Base-by-base conservation (phyloP, 2,797 vertebrate genomes). In the Synanceia verrucosa region DNA sequence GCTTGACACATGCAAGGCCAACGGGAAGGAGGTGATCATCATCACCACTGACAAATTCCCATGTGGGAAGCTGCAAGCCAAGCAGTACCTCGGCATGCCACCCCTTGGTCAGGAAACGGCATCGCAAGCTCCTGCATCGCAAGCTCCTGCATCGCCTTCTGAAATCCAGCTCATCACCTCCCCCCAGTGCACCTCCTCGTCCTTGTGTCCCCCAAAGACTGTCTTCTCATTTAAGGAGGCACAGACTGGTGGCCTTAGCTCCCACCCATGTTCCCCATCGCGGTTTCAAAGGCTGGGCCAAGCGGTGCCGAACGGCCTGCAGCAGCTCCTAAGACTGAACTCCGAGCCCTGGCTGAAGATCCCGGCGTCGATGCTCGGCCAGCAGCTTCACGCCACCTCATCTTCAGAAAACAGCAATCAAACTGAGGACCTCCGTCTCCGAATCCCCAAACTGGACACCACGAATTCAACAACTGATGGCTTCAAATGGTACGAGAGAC, bases 1-100 rank as follows among this genome's bases (percentile, higher is more conserved):
- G 31, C 93, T 98, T 0, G 94, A 94, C 57, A 94, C 94, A n/a
- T 98, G 96, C 88, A 96, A 94, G 76, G 95, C 92, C 0, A 95
- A 83, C 7, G 97, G 97, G 1, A 98, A 98, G 69, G 97, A 98
- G 56, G 96, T 98, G 34, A 98, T 98, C 81, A 97, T 98, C 79
- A 97, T 98, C 61, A 95, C 94, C 0, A 95, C 91, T 0, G 95
- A 95, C 23, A 94, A 88, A 61, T 93, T 94, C 0, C 88, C 91
- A 0, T 91, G 91, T 0, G 96, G 95, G 39, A 92, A 86, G 51
- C 92, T 94, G 62, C 93, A 85, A 2, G 93, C 94, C 0, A 94
- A 92, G 65, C 95, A 96, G 85, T 95, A 95, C 83, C 89, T 97
- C 44, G 94, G 94, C 2, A 73, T 93, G 57, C 93, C 94, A 19